These are phyloP conservation scores for Spodoptera frugiperda DNA, from an alignment of 1,140 invertebrate species.

Conservation along the genomic window DNA sequence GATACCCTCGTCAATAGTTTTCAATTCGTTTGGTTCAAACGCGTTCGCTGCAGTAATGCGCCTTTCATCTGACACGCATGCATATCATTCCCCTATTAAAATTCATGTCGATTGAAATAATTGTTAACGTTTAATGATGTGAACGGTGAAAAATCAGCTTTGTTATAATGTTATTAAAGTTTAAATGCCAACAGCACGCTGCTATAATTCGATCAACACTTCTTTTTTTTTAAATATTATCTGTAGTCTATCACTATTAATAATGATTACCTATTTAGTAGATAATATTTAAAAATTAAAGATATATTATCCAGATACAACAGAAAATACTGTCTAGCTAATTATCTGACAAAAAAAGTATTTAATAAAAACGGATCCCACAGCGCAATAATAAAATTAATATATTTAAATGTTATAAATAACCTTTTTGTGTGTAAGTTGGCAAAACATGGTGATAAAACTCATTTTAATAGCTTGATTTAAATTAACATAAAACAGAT, in stretches of 20 bases:
- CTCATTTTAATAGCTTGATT: not conserved
- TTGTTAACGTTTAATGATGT: constrained; percentile 18
- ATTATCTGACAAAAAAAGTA: no score
- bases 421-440: not conserved
- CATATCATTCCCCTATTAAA: not conserved
- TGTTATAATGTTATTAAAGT: not conserved
- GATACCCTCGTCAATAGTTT: constrained; percentile 59
- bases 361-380: no score
- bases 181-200: no score
- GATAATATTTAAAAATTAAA: no score
- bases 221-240: no score
- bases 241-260: no score
- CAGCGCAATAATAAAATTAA: no score
- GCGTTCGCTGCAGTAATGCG: constrained; percentile 48
- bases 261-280: no score
- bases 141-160: not conserved
- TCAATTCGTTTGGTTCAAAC: constrained; percentile 46
- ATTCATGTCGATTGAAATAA: constrained; percentile 1
- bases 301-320: no score
- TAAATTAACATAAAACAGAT: constrained; percentile 13
- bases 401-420: no score
- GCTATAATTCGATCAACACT: no score
- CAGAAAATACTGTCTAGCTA: no score
- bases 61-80: constrained; percentile 44
- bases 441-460: not conserved